Evolutionary conservation across 2,113 vertebrate genomes (phyloP).

Genomic region (Triplophysa siluroides): DNA sequence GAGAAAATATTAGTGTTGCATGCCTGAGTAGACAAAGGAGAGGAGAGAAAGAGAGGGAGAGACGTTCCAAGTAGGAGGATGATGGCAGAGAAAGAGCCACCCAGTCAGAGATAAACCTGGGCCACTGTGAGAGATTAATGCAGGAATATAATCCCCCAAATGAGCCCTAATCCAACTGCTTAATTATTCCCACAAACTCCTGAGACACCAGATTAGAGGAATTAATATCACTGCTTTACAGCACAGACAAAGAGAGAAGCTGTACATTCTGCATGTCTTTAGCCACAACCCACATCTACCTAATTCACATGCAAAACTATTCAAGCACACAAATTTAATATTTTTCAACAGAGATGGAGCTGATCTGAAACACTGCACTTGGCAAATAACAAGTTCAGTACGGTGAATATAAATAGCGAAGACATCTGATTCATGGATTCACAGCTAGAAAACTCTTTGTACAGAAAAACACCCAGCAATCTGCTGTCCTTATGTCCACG

Average conservation of each 20-base stretch:
- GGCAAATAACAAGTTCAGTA: background rate
- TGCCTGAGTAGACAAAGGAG: background rate
- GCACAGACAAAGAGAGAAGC: constrained; percentile 2
- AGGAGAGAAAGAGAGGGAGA: background rate
- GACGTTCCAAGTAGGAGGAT: constrained; percentile 4
- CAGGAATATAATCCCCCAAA: constrained; percentile 45
- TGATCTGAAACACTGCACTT: background rate
- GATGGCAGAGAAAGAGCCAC: constrained; percentile 1
- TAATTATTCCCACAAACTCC: constrained; percentile 51
- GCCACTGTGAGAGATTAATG: constrained; percentile 29
- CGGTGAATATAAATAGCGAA: background rate
- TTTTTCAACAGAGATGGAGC: background rate
- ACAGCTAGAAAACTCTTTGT: constrained; percentile 5
- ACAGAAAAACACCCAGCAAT: background rate
- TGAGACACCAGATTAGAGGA: constrained; percentile 46
- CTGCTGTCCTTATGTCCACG: background rate
- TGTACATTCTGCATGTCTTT: background rate
- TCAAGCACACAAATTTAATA: background rate
- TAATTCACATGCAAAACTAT: background rate
- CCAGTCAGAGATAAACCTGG: constrained; percentile 27
- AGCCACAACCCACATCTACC: constrained; percentile 2
- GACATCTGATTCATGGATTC: background rate
- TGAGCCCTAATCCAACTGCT: constrained; percentile 44
- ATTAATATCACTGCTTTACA: constrained; percentile 45
- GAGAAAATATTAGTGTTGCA: background rate